Percentiles rank a stretch among this genome's conserved stretches.
Evolutionary conservation across 2,113 vertebrate genomes (phyloP).

Genomic region (Sisor rabdophorus): DNA sequence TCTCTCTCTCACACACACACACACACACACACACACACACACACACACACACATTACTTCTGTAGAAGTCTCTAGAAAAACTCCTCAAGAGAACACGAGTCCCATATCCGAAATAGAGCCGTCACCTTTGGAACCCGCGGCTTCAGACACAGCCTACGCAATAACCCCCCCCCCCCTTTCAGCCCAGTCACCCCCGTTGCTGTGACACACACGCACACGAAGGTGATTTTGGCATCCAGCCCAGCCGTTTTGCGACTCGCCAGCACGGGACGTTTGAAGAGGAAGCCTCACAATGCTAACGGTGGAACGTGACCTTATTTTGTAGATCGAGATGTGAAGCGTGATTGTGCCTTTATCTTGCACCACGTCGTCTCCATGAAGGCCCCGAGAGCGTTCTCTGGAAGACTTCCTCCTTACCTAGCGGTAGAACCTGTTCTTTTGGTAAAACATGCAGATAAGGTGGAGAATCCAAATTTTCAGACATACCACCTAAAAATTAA

Average conservation of each 20-base stretch:
- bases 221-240: not conserved
- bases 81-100: not conserved
- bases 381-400: not conserved
- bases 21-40: no score
- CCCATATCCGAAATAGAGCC: not conserved
- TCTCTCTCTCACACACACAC: no score
- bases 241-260: constrained; percentile 30
- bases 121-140: constrained; percentile 24
- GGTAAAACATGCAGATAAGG: not conserved
- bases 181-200: constrained; percentile 20
- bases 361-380: not conserved
- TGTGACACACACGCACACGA: constrained; percentile 37
- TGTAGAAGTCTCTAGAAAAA: not conserved
- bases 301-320: constrained; percentile 32
- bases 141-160: not conserved
- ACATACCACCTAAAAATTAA: not conserved
- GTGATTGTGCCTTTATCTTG: not conserved
- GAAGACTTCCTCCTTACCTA: not conserved
- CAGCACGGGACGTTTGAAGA: constrained; percentile 39
- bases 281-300: constrained; percentile 2
- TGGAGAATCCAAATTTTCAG: not conserved
- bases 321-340: constrained; percentile 8
- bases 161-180: not conserved
- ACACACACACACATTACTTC: no score
- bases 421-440: not conserved